These are phyloP conservation scores for Poecilia picta DNA, from an alignment of 2,797 vertebrate genomes.

Conservation along the genomic window DNA sequence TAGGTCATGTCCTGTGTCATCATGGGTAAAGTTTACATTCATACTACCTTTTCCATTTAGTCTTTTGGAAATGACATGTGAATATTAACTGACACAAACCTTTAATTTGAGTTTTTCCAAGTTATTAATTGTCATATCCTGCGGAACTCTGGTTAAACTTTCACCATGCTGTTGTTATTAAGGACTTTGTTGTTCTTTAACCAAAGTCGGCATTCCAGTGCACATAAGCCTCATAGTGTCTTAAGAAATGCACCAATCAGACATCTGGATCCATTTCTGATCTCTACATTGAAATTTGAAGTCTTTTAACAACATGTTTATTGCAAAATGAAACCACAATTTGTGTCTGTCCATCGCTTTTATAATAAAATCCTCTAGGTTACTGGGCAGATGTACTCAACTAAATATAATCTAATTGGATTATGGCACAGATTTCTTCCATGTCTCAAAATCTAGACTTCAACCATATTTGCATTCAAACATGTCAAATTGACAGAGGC, in stretches of 20 bases:
- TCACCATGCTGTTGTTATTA: background rate
- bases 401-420: background rate
- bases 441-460: background rate
- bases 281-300: background rate
- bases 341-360: background rate
- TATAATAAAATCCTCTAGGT: background rate
- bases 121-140: background rate
- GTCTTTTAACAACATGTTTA: background rate
- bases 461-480: background rate
- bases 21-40: background rate
- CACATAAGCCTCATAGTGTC: background rate
- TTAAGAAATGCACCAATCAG: background rate
- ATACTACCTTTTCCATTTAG: background rate
- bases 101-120: background rate
- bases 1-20: background rate
- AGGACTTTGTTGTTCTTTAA: background rate
- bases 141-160: background rate
- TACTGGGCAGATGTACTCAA: background rate
- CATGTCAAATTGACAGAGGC: background rate
- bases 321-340: background rate
- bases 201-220: background rate
- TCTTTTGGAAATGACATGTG: background rate
- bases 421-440: background rate
- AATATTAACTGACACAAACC: background rate
- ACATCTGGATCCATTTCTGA: background rate